Conservation (phyloP, 2,113 vertebrate species). For the Cebidichthys violaceus region DNA sequence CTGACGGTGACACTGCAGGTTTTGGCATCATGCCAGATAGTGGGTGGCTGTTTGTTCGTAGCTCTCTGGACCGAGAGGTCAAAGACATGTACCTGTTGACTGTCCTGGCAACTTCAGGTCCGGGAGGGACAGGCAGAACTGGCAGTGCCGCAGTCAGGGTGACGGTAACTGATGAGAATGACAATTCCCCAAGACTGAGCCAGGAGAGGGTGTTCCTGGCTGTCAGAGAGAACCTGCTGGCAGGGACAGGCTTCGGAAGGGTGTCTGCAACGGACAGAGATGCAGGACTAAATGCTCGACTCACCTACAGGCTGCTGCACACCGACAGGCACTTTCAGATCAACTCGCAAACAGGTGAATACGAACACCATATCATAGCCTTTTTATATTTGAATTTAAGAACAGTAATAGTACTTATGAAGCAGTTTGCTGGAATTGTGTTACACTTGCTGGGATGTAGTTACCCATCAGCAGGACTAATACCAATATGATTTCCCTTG, state of each 20-base stretch:
- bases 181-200: constrained; percentile 92
- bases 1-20: constrained; percentile 90
- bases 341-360: constrained; percentile 92
- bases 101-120: constrained; percentile 87
- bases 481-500: constrained; percentile 20
- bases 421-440: constrained; percentile 7
- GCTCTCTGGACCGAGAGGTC: constrained; percentile 90
- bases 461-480: constrained; percentile 27
- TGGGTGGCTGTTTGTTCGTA: constrained; percentile 94
- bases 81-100: constrained; percentile 93
- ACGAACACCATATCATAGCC: background rate
- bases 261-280: constrained; percentile 92
- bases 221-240: constrained; percentile 90
- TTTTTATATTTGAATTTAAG: background rate
- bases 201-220: constrained; percentile 96
- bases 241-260: constrained; percentile 89
- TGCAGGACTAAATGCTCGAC: constrained; percentile 90
- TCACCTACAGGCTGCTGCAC: constrained; percentile 90
- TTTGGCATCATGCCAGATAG: constrained; percentile 91
- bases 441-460: constrained; percentile 17
- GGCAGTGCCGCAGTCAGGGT: constrained; percentile 91
- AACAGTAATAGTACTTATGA: background rate
- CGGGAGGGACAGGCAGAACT: constrained; percentile 83
- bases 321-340: constrained; percentile 90
- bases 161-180: constrained; percentile 93